These are phyloP conservation scores for Bombus vancouverensis DNA, from an alignment of 1,140 invertebrate species.

Conservation along the genomic window DNA sequence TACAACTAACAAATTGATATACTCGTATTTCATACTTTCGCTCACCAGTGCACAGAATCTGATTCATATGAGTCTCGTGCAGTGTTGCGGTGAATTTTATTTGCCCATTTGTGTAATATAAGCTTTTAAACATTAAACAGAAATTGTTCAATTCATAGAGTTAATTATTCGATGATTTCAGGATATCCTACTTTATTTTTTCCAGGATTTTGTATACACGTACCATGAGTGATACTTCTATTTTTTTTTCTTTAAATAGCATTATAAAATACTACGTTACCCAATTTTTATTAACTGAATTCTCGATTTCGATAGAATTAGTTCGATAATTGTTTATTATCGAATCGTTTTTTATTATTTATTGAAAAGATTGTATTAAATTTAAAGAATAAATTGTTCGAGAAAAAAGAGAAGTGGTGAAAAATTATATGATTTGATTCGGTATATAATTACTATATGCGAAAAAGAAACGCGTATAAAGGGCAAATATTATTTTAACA, in stretches of 20 bases:
- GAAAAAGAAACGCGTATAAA: not conserved
- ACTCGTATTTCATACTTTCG: constrained; percentile 67
- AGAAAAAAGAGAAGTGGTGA: not conserved
- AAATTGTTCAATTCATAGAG: constrained; percentile 74
- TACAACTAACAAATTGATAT: constrained; percentile 75
- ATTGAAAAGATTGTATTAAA: constrained; percentile 1
- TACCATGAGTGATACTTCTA: constrained; percentile 46
- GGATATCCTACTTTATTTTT: constrained; percentile 75
- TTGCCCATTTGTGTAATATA: constrained; percentile 72
- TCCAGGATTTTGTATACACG: constrained; percentile 70
- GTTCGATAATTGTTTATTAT: constrained; percentile 1
- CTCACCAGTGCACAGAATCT: constrained; percentile 65
- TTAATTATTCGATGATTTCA: constrained; percentile 78
- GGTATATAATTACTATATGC: constrained; percentile 6
- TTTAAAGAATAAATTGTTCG: constrained; percentile 12
- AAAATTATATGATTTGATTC: constrained; percentile 27
- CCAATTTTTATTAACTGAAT: not conserved
- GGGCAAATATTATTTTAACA: constrained; percentile 15
- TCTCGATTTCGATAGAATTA: not conserved
- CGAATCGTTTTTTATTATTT: not conserved
- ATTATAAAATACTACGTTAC: not conserved
- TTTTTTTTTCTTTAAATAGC: constrained; percentile 12
- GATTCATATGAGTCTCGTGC: constrained; percentile 62
- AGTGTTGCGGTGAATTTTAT: constrained; percentile 66
- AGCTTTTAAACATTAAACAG: constrained; percentile 76